A percentile compares a stretch with the other conserved stretches of the same genome.
Evolutionary conservation across 2,888 invertebrate genomes (phyloP).

Genomic region (Amiota minor): DNA sequence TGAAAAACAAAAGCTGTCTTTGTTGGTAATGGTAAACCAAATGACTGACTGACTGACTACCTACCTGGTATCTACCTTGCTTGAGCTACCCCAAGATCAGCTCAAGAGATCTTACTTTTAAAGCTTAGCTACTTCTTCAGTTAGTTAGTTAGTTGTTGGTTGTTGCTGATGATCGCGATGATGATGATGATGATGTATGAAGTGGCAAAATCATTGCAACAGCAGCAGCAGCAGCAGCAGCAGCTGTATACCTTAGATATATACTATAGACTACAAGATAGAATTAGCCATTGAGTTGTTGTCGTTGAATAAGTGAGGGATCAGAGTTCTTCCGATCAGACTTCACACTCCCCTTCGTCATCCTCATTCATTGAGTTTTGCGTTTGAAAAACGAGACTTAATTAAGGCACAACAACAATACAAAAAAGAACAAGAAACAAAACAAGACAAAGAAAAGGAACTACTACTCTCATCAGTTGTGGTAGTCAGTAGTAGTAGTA

Average conservation of each 20-base stretch:
- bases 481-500: neutral
- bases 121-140: neutral
- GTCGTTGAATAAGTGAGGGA: constrained; percentile 28
- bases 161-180: neutral
- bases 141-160: neutral
- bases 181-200: constrained; percentile 54
- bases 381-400: constrained; percentile 39
- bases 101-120: constrained; percentile 2
- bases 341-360: too few species aligned
- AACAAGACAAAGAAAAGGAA: constrained; percentile 32
- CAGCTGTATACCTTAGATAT: constrained; percentile 34
- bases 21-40: neutral
- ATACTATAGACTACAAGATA: constrained; percentile 34
- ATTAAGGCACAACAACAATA: constrained; percentile 46
- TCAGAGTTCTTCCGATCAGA: neutral
- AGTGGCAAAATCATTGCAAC: constrained; percentile 58
- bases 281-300: constrained; percentile 50
- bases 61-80: neutral
- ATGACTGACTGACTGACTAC: constrained; percentile 1
- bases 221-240: constrained; percentile 33
- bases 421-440: constrained; percentile 22
- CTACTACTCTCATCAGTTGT: neutral
- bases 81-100: neutral
- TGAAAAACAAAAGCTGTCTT: constrained; percentile 33
- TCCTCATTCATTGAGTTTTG: constrained; percentile 9